A percentile compares a stretch with the other conserved stretches of the same genome.
Evolutionary conservation across 2,888 invertebrate species (phyloP).

Genomic region (Torymus aiolomorphi): DNA sequence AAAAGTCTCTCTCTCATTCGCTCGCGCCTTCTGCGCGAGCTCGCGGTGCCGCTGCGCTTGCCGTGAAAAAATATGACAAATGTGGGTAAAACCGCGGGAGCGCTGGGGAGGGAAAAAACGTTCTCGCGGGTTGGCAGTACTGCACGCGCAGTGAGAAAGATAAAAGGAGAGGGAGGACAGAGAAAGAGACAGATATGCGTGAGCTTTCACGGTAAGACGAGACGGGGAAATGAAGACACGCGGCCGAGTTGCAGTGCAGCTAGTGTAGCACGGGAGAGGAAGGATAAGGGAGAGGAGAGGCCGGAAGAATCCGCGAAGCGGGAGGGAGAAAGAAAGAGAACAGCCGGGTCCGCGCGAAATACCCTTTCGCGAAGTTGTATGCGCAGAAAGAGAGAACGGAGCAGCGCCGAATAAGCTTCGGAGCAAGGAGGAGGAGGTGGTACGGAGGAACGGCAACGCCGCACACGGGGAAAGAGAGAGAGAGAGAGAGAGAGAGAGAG

Average conservation of each 20-base stretch:
- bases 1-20: slow-evolving; percentile 24
- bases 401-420: not conserved
- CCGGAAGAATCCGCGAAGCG: slow-evolving; percentile 21
- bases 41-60: too few species aligned
- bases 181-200: not conserved
- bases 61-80: not conserved
- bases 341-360: not conserved
- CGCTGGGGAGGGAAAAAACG: too few species aligned
- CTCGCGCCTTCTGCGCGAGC: not conserved
- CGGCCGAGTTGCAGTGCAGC: not conserved
- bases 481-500: too few species aligned
- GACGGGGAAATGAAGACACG: not conserved
- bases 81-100: slow-evolving; percentile 16
- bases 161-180: not conserved
- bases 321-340: not conserved
- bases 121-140: slow-evolving; percentile 27
- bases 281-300: not conserved
- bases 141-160: slow-evolving; percentile 1
- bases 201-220: not conserved
- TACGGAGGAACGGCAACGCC: slow-evolving; percentile 67
- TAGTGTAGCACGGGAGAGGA: not conserved
- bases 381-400: not conserved
- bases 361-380: not conserved
- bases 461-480: slow-evolving; percentile 60
- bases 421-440: not conserved